phyloP scores from a whole-genome alignment of 2,797 vertebrate species.

The Botia kubotai region DNA sequence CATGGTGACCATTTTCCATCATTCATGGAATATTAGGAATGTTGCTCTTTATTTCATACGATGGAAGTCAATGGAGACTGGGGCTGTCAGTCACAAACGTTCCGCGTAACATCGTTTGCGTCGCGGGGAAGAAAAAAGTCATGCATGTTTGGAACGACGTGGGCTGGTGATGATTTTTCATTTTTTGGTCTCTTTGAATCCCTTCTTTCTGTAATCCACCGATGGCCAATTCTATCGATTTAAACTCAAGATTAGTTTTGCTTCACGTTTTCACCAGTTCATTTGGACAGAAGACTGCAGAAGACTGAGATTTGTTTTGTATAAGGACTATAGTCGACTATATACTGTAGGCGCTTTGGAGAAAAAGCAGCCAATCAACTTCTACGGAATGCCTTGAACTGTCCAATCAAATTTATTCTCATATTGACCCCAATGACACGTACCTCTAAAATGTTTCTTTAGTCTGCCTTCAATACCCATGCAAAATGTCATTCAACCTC shows the following conservation, averaged over 20 bases:
- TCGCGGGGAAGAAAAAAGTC: no score
- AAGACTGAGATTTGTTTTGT: neutral
- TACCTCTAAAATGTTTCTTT: constrained; percentile 66
- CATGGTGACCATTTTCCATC: no score
- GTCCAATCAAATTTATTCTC: constrained; percentile 19
- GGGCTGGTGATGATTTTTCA: no score
- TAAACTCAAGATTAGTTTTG: neutral
- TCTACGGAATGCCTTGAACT: constrained; percentile 20
- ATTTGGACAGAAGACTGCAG: constrained; percentile 22
- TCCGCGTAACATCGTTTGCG: no score
- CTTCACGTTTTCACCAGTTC: neutral
- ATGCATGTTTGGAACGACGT: no score
- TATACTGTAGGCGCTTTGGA: neutral
- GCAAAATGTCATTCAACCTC: constrained; percentile 77
- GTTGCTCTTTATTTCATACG: no score
- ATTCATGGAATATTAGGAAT: no score
- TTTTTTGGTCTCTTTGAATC: no score
- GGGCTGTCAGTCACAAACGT: no score
- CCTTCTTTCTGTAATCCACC: no score
- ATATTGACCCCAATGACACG: constrained; percentile 50
- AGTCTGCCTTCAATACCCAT: constrained; percentile 73
- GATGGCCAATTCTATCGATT: neutral
- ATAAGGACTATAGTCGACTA: neutral
- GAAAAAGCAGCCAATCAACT: neutral
- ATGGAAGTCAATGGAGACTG: no score